Conservation (phyloP, 2,888 invertebrate genomes). For the Elysia crispata region DNA sequence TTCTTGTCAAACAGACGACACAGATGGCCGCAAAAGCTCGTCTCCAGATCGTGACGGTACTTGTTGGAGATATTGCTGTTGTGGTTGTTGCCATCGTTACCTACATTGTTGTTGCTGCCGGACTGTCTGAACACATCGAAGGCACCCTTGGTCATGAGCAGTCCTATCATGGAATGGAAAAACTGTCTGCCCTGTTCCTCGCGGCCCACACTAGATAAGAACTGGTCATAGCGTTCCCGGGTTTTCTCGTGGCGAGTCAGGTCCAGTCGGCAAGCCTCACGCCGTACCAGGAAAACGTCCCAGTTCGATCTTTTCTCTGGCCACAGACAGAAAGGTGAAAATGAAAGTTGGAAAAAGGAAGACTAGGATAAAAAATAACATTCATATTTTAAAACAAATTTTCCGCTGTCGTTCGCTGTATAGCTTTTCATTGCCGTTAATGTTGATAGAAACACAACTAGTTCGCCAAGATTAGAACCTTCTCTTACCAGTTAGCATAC, state of each 20-base stretch:
- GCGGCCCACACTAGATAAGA: constrained; percentile 57
- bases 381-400: no score
- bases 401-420: no score
- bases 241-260: constrained; percentile 65
- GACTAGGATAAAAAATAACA: no score
- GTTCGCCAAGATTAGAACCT: no score
- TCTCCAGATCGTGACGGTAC: constrained; percentile 30
- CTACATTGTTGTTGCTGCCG: no score
- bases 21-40: constrained; percentile 61
- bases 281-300: constrained; percentile 62
- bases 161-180: constrained; percentile 58
- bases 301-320: constrained; percentile 57
- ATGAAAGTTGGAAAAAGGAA: no score
- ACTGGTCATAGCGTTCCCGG: constrained; percentile 59
- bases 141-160: constrained; percentile 63
- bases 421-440: no score
- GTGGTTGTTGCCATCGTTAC: constrained; percentile 40
- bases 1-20: constrained; percentile 66
- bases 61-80: constrained; percentile 37
- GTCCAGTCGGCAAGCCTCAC: constrained; percentile 68
- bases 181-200: constrained; percentile 67
- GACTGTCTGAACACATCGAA: constrained; percentile 56
- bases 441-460: no score
- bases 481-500: no score
- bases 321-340: background rate